A percentile compares a stretch with the other conserved stretches of the same genome.
These are phyloP conservation scores for Phania funesta DNA, from an alignment of 2,888 invertebrate species.

Conservation along the genomic window DNA sequence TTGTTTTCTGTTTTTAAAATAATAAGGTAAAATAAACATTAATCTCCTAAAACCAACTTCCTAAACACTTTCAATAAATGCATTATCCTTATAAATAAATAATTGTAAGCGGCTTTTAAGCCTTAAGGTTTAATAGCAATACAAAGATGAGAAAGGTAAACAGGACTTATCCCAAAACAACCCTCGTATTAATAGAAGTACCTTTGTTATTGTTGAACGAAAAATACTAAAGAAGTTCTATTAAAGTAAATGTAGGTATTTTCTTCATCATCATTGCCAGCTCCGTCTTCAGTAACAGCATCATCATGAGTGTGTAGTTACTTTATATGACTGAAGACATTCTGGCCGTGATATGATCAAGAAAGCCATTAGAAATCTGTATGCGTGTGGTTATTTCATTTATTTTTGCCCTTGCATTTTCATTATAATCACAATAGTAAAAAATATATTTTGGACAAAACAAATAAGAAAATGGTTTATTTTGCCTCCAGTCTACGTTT, in stretches of 20 bases:
- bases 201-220: conserved; percentile 21
- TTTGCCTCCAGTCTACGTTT: conserved; percentile 39
- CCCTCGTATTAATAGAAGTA: conserved; percentile 26
- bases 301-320: conserved; percentile 20
- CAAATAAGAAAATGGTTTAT: conserved; percentile 44
- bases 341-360: conserved; percentile 36
- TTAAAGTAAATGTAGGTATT: conserved; percentile 63
- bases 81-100: no score
- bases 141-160: no score
- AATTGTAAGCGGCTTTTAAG: no score
- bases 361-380: conserved; percentile 65
- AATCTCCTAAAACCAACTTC: no score
- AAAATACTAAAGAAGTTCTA: conserved; percentile 70
- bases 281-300: not conserved
- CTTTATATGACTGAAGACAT: conserved; percentile 31
- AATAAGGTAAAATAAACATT: no score
- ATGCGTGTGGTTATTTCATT: conserved; percentile 60
- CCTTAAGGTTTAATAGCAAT: no score
- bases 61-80: no score
- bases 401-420: conserved; percentile 67
- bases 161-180: not conserved
- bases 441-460: conserved; percentile 52
- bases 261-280: conserved; percentile 43
- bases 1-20: no score
- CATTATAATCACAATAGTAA: conserved; percentile 70